phyloP scores from a whole-genome alignment of 1,140 invertebrate genomes.

The Bombus haemorrhoidalis region DNA sequence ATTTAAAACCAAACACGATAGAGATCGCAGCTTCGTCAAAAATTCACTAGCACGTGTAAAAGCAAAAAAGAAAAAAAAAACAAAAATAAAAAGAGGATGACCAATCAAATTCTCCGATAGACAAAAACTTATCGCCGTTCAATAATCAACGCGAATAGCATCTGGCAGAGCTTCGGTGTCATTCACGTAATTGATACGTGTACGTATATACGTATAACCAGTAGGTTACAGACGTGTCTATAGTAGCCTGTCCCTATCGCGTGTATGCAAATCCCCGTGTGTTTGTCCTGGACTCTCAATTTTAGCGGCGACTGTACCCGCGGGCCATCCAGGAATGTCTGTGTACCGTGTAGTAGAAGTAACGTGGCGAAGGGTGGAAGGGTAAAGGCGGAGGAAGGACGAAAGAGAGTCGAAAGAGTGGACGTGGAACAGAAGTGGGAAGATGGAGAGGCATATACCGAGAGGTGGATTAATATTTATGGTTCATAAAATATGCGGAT shows the following conservation, averaged over 20 bases:
- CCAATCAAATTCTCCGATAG: background rate
- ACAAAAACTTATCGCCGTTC: background rate
- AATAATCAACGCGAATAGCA: background rate
- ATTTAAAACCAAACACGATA: too few relatives aligned
- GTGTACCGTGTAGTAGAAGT: background rate
- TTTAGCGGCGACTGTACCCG: conserved; percentile 49
- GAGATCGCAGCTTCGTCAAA: too few relatives aligned
- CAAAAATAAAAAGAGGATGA: background rate
- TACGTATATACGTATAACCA: background rate
- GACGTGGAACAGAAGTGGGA: conserved; percentile 25
- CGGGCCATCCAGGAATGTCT: conserved; percentile 16
- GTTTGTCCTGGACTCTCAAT: conserved; percentile 40
- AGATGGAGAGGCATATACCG: conserved; percentile 32
- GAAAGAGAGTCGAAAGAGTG: background rate
- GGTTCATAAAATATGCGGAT: conserved; percentile 73
- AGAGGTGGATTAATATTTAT: conserved; percentile 73
- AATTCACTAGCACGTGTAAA: background rate
- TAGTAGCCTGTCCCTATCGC: background rate
- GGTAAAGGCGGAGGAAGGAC: background rate
- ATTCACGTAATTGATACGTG: background rate
- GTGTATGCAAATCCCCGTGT: conserved; percentile 22
- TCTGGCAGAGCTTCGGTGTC: background rate
- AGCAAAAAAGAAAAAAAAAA: background rate
- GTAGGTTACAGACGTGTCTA: background rate
- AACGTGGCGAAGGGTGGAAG: background rate